Percentiles rank a stretch among this genome's conserved stretches.
These are phyloP conservation scores for Aporrectodea caliginosa DNA, from an alignment of 1,140 invertebrate species.

Conservation along the genomic window DNA sequence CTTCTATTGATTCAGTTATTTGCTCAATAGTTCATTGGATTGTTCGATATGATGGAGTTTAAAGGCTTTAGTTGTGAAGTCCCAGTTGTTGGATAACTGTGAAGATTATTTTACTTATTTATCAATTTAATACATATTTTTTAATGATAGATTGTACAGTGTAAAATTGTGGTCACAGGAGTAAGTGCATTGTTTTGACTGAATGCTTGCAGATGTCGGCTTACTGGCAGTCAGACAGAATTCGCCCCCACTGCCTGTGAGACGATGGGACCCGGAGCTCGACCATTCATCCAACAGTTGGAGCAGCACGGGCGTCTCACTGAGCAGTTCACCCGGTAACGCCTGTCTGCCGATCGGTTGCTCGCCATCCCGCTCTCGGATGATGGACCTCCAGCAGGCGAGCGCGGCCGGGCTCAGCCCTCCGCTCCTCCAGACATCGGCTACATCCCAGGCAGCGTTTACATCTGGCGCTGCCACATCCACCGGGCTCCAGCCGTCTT, in stretches of 20 bases:
- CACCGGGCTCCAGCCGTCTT: not conserved
- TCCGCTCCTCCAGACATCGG: not conserved
- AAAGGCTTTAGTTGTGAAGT: too few relatives aligned
- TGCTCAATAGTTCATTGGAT: too few relatives aligned
- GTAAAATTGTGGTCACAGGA: too few relatives aligned
- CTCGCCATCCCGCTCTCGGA: not conserved
- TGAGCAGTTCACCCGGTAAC: conserved; percentile 1
- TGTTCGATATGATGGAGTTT: too few relatives aligned
- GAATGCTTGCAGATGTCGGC: not conserved
- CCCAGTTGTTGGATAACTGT: too few relatives aligned
- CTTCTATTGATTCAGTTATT: too few relatives aligned
- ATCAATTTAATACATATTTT: too few relatives aligned
- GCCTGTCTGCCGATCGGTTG: not conserved
- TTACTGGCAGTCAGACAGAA: not conserved
- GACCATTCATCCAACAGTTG: not conserved
- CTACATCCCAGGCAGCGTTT: not conserved
- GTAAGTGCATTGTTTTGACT: too few relatives aligned
- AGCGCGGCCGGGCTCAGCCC: not conserved
- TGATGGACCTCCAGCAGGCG: not conserved
- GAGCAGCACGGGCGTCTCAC: conserved; percentile 6
- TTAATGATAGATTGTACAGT: too few relatives aligned
- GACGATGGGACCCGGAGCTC: not conserved
- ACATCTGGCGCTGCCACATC: not conserved
- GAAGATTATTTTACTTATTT: too few relatives aligned
- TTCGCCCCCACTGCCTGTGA: not conserved